Base-by-base conservation (phyloP, 1,140 invertebrate species). In the Cotesia typhae region DNA sequence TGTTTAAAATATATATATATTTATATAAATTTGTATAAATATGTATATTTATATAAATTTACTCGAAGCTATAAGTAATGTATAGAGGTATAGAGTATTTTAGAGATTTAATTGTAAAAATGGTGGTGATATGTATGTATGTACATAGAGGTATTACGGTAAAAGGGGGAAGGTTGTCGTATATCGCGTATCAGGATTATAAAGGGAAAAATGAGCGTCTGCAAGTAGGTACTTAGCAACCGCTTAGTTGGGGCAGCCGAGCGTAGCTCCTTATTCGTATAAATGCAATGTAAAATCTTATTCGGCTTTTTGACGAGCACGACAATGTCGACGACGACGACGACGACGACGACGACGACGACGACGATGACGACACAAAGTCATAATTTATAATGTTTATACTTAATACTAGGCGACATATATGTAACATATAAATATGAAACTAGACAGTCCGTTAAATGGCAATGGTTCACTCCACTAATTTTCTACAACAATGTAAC, bases 171-270 rank as follows among this genome's bases (percentile, higher is more conserved):
- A 55, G 36, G 47, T 7, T 52, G 61, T 37, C 60, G 64, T 4
- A 28, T 28, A 28, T 28, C 28, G 1, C 28, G 28, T 28, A 28
- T 28, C 28, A 28, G 28, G 38, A 12, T 59, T 67, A 76, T 71
- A 71, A 75, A 77, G 72, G 72, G 67, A 77, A 80, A 80, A 82
- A 84, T 81, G 74, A 82, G 74, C 75, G 76, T 66, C 75, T 77
- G 74, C 75, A 80, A 79, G 73, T 78, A 78, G 75, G 76, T 81
- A 78, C 80, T 83, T 84, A 82, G 76, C 77, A 77, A 77, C 70
- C 75, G 65, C 76, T 84, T 82, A 84, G 55, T 57, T 55, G 60
- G 70, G 20, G 74, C 81, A 82, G 60, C 81, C 72, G 71, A 79
- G 74, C 81, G 76, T 83, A 83, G 80, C 82, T 82, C 82, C 82